Conservation (phyloP, 1,140 invertebrate genomes). For the Trichonephila clavipes region DNA sequence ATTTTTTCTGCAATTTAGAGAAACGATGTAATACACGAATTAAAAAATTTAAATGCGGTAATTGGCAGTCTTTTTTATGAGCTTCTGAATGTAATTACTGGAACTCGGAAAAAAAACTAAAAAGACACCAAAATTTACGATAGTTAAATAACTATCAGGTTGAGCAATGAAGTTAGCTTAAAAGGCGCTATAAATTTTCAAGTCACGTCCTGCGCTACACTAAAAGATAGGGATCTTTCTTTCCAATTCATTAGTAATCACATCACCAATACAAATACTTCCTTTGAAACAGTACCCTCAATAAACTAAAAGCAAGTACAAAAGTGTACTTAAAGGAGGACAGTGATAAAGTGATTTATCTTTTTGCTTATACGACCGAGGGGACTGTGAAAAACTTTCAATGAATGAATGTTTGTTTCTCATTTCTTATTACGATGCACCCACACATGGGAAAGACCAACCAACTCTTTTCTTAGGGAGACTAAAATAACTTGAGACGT, state of each 20-base stretch:
- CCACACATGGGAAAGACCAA: not conserved
- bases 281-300: constrained; percentile 24
- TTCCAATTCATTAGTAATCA: constrained; percentile 28
- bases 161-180: not conserved
- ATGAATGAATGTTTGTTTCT: not conserved
- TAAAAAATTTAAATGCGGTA: no score
- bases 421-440: not conserved
- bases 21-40: no score
- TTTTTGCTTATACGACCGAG: not conserved
- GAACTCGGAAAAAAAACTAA: not conserved
- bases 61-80: no score
- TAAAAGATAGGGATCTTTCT: constrained; percentile 30
- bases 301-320: constrained; percentile 17
- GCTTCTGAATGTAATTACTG: no score
- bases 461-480: not conserved
- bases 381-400: not conserved
- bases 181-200: not conserved
- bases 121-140: not conserved
- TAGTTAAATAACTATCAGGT: not conserved
- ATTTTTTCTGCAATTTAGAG: no score
- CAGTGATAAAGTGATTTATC: constrained; percentile 17
- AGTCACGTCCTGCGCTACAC: constrained; percentile 17
- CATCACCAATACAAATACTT: constrained; percentile 30
- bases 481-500: constrained; percentile 22
- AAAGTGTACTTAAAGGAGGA: not conserved